Percentiles rank a stretch among this genome's conserved stretches.
These are phyloP conservation scores for Selene dorsalis DNA, from an alignment of 2,797 vertebrate genomes.

Conservation along the genomic window DNA sequence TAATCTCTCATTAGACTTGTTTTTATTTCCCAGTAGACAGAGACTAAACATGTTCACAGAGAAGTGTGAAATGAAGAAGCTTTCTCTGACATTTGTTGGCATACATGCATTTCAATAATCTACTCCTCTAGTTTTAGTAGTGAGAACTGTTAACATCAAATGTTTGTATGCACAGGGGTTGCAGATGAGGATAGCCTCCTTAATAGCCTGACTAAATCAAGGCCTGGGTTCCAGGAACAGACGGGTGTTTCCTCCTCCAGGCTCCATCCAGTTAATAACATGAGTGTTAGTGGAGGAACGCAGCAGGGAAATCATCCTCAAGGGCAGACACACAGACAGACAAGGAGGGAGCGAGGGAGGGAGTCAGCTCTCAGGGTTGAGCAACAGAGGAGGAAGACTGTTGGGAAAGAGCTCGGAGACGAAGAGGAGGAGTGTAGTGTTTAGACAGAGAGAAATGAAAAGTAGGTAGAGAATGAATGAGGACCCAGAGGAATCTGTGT, in stretches of 20 bases:
- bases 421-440: slow-evolving; percentile 10
- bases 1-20: neutral
- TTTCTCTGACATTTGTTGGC: neutral
- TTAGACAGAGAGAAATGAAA: slow-evolving; percentile 33
- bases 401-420: slow-evolving; percentile 29
- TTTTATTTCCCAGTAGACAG: neutral
- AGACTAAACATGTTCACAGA: neutral
- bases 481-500: slow-evolving; percentile 4
- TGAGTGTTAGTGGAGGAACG: slow-evolving; percentile 12
- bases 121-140: neutral
- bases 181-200: neutral
- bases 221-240: slow-evolving; percentile 35
- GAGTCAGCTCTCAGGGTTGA: slow-evolving; percentile 16
- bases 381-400: slow-evolving; percentile 34
- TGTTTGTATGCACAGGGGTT: neutral
- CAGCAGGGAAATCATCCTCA: slow-evolving; percentile 15
- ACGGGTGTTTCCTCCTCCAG: slow-evolving; percentile 57
- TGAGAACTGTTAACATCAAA: neutral
- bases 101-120: slow-evolving; percentile 15
- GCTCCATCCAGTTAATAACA: slow-evolving; percentile 20
- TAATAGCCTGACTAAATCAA: slow-evolving; percentile 1
- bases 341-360: slow-evolving; percentile 6
- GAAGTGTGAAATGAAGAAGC: neutral
- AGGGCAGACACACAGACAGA: neutral
- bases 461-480: slow-evolving; percentile 27